These are phyloP conservation scores for Tolmerus cingulatus DNA, from an alignment of 2,888 invertebrate species.

Conservation along the genomic window DNA sequence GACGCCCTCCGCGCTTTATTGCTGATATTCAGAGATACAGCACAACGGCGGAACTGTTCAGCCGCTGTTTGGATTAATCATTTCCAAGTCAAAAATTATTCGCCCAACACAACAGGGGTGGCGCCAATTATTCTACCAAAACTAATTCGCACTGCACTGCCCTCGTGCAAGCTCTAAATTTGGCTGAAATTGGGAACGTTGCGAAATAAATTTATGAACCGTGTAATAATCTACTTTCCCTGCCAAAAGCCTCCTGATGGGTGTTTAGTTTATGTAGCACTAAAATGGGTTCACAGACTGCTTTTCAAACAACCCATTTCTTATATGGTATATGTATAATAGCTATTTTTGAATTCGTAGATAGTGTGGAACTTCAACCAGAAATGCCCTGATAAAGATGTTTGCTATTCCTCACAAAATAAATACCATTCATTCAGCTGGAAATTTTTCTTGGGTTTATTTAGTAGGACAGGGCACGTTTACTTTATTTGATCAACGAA, in stretches of 20 bases:
- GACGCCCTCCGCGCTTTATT: background rate
- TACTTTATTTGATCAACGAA: background rate
- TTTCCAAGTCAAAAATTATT: background rate
- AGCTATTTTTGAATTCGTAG: background rate
- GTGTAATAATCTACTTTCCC: background rate
- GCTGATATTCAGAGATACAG: background rate
- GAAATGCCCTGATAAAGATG: background rate
- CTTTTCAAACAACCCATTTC: background rate
- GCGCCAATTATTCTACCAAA: background rate
- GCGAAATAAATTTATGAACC: background rate
- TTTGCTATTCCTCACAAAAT: background rate
- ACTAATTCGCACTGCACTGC: background rate
- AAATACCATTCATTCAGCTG: background rate
- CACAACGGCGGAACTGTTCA: background rate
- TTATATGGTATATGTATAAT: background rate
- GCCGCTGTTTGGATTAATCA: background rate
- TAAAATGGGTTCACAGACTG: background rate
- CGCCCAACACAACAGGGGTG: background rate
- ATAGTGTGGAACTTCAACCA: background rate
- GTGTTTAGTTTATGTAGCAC: background rate
- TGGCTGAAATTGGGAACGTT: background rate
- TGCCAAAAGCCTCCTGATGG: background rate
- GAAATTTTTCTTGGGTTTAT: background rate
- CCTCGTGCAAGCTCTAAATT: background rate
- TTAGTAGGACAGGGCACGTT: background rate